Conservation (phyloP, 2,888 invertebrate genomes). For the Uropetala carovei region DNA sequence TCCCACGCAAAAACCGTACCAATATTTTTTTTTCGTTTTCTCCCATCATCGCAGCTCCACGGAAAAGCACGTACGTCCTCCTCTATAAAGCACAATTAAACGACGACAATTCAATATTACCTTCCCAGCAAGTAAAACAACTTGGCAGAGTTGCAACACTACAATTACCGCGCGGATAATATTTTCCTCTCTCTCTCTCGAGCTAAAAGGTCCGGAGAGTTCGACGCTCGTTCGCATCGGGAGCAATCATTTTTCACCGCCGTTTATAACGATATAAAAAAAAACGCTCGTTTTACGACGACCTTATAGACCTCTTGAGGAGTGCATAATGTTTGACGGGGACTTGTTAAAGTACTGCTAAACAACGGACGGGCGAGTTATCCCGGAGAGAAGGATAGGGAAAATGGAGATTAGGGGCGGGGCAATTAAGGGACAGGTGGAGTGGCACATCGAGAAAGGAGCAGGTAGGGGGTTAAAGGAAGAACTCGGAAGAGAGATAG, state of each 20-base stretch:
- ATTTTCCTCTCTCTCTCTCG: not conserved
- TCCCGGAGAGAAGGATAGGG: not conserved
- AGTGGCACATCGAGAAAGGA: not conserved
- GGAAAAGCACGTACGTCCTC: not conserved
- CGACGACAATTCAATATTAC: not conserved
- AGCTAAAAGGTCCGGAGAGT: not conserved
- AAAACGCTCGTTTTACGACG: not conserved
- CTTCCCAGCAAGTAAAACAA: not conserved
- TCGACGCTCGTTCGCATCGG: not conserved
- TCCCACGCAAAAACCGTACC: not conserved
- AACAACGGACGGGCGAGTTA: conserved; percentile 21
- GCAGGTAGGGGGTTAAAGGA: not conserved
- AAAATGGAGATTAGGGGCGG: conserved; percentile 13
- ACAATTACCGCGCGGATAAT: not conserved
- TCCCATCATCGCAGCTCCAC: not conserved
- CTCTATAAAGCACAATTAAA: conserved; percentile 13
- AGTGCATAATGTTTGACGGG: not conserved
- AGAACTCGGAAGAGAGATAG: not conserved
- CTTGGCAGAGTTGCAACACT: not conserved
- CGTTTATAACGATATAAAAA: not conserved
- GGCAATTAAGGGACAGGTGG: conserved; percentile 11
- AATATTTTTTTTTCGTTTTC: not conserved
- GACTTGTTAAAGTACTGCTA: conserved; percentile 3
- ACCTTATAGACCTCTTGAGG: not conserved
- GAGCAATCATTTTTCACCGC: conserved; percentile 3